phyloP scores from a whole-genome alignment of 2,888 invertebrate species.

The Elaeidobius kamerunicus region DNA sequence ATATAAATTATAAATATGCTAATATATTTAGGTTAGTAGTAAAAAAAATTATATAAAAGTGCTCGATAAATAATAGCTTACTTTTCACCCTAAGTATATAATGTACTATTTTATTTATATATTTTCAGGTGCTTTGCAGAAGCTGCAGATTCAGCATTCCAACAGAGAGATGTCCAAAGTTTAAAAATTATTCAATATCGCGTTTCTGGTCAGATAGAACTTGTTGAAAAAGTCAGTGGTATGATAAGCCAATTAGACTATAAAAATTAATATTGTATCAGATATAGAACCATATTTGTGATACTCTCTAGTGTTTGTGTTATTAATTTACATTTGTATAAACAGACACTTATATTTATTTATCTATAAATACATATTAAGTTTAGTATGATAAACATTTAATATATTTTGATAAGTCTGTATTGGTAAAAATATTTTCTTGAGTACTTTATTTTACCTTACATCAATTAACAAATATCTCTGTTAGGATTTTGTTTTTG shows the following conservation, averaged over 20 bases:
- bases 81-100: too few relatives aligned
- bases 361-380: background rate
- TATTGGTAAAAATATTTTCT: too few relatives aligned
- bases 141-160: conserved; percentile 74
- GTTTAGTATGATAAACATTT: too few relatives aligned
- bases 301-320: conserved; percentile 3
- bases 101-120: too few relatives aligned
- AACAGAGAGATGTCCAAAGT: conserved; percentile 70
- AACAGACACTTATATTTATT: background rate
- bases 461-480: too few relatives aligned
- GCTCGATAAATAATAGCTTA: too few relatives aligned
- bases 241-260: conserved; percentile 50
- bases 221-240: conserved; percentile 52
- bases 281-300: conserved; percentile 3
- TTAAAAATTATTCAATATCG: conserved; percentile 65
- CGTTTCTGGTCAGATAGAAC: conserved; percentile 48
- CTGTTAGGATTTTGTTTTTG: too few relatives aligned
- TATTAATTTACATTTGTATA: background rate
- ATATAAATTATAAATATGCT: too few relatives aligned
- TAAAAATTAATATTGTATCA: conserved; percentile 42
- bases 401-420: too few relatives aligned
- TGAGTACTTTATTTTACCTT: too few relatives aligned
- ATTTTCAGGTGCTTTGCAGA: conserved; percentile 67
- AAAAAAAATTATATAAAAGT: too few relatives aligned
- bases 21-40: too few relatives aligned